These are phyloP conservation scores for Incurvaria masculella DNA, from an alignment of 2,888 invertebrate genomes.

Conservation along the genomic window DNA sequence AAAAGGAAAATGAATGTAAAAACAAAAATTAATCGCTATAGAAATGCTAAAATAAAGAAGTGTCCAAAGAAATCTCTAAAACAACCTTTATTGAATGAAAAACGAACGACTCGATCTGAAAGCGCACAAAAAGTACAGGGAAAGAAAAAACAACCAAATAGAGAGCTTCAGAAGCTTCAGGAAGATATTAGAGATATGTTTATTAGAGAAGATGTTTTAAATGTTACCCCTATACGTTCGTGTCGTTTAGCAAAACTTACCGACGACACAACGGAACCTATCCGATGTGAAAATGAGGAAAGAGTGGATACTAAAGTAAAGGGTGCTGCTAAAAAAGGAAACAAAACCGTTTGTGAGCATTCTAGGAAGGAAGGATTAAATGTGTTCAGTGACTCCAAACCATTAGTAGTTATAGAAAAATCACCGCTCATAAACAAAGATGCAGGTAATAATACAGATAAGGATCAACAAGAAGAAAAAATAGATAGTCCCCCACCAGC, in stretches of 20 bases:
- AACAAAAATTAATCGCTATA: slow-evolving; percentile 3
- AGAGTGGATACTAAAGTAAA: slow-evolving; percentile 14
- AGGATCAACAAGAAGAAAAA: slow-evolving; percentile 17
- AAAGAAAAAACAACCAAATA: slow-evolving; percentile 25
- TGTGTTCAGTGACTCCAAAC: slow-evolving; percentile 8
- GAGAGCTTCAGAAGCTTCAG: slow-evolving; percentile 61
- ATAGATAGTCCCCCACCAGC: slow-evolving; percentile 17
- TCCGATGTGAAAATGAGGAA: slow-evolving; percentile 6
- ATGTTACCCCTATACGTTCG: slow-evolving; percentile 62
- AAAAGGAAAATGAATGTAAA: slow-evolving; percentile 9
- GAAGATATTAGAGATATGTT: slow-evolving; percentile 71
- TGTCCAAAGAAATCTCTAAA: slow-evolving; percentile 19
- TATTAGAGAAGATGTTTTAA: slow-evolving; percentile 58
- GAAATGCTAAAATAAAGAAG: slow-evolving; percentile 6
- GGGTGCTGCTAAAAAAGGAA: slow-evolving; percentile 15
- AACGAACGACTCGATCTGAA: slow-evolving; percentile 24
- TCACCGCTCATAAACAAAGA: slow-evolving; percentile 1
- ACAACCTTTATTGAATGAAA: slow-evolving; percentile 16
- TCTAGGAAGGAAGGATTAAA: slow-evolving; percentile 6
- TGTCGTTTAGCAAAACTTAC: slow-evolving; percentile 58
- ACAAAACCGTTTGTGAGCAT: not conserved
- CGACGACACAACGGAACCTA: slow-evolving; percentile 26
- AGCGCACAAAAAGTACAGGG: slow-evolving; percentile 15
- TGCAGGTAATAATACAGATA: slow-evolving; percentile 17
- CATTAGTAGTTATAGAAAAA: slow-evolving; percentile 33